Base-by-base conservation (phyloP, 2,797 vertebrate species). In the Choloepus didactylus region DNA sequence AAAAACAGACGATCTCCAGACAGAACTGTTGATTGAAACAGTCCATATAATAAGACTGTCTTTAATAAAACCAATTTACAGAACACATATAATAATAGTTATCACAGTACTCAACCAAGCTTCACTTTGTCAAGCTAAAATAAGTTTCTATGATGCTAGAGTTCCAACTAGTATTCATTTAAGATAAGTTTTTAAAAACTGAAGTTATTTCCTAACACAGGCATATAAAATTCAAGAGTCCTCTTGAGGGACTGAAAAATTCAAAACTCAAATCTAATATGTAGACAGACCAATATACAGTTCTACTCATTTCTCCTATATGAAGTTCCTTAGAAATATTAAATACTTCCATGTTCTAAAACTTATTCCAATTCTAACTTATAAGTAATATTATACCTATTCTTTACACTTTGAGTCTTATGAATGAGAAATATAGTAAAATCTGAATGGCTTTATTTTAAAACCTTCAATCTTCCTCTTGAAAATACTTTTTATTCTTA, bases 361-460 rank as follows among this genome's bases (percentile, higher is more conserved):
- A 72, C 82, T 60, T 77, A 87, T 64, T 70, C 64, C 64, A 93
- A 66, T 21, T 79, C 59, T 67, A 93, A 86, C 11, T 72, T 64
- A 70, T 64, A 60, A 54, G 29, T 16, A 93, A 29, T 62, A 70
- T 54, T 82, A 76, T 64, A 95, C 19, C 49, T 27, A 75, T 15
- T 46, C 82, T 95, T 85, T 87, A 29, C 25, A 76, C 69, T 77
- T 82, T 70, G 72, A 84, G n/a, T 93, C 25, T 80, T 75, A 60
- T 82, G 23, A 87, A 89, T 35, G 62, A 93, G 77, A 93, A 95
- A 51, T 44, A 67, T 6, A 67, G 51, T 60, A 90, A 93, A 90
- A 90, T 76, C 75, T 87, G 44, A 87, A 90, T 90, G 51, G 59
- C 4, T 93, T 89, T 87, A 93, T 67, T 89, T 93, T 90, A 90